phyloP scores from a whole-genome alignment of 2,888 invertebrate genomes.

The Drosophila lacicola region DNA sequence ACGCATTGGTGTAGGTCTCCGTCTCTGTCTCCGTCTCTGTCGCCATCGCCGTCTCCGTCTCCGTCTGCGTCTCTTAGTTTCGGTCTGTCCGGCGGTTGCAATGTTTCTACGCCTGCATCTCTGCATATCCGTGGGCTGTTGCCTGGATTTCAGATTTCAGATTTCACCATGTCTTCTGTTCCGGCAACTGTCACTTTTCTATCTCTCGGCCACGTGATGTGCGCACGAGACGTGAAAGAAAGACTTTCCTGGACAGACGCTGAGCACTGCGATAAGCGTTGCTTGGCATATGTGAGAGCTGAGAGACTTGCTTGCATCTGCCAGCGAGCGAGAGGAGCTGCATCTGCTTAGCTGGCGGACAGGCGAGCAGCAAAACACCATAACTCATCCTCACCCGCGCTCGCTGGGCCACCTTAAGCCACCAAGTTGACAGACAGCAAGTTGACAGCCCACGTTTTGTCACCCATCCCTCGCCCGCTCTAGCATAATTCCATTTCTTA shows the following conservation, averaged over 20 bases:
- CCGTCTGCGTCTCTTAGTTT: constrained; percentile 1
- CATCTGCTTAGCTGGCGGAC: constrained; percentile 55
- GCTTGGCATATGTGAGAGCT: constrained; percentile 35
- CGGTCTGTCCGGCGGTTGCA: constrained; percentile 37
- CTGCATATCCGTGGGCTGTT: constrained; percentile 67
- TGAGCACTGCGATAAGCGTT: constrained; percentile 45
- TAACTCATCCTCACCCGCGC: constrained; percentile 59
- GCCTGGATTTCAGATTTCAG: constrained; percentile 51
- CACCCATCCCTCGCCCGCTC: constrained; percentile 3
- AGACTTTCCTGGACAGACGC: constrained; percentile 62
- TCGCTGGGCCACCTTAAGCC: constrained; percentile 51
- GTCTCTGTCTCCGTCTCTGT: constrained; percentile 41
- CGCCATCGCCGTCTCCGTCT: constrained; percentile 27
- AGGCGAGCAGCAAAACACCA: constrained; percentile 31
- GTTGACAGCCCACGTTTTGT: constrained; percentile 66
- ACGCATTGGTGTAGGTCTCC: constrained; percentile 82
- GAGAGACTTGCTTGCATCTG: constrained; percentile 56
- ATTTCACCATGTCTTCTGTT: constrained; percentile 65
- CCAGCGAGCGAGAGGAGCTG: constrained; percentile 45
- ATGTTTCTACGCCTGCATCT: constrained; percentile 47
- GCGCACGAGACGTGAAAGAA: constrained; percentile 55
- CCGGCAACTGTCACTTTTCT: constrained; percentile 80
- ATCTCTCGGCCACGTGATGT: constrained; percentile 62
- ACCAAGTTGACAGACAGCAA: constrained; percentile 73
- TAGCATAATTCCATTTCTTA: constrained; percentile 67